These are phyloP conservation scores for Rhadina sibilatrix DNA, from an alignment of 2,113 vertebrate species.

Conservation along the genomic window DNA sequence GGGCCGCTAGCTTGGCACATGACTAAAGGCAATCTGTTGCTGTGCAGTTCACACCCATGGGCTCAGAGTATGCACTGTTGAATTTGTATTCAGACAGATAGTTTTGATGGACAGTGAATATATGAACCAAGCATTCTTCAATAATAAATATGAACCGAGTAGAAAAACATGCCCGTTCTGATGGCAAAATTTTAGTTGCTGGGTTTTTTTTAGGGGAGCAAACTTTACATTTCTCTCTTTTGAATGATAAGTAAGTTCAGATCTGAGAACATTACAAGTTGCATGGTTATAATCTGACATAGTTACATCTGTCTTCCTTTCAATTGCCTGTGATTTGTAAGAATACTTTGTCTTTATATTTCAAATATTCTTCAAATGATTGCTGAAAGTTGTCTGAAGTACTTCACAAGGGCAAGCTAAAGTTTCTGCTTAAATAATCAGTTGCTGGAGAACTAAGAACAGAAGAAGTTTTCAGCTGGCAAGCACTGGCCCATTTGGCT, in stretches of 20 bases:
- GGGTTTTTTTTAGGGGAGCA: neutral
- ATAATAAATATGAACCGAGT: neutral
- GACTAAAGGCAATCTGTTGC: conserved; percentile 49
- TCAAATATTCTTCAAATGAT: neutral
- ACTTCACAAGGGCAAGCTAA: neutral
- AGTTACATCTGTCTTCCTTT: neutral
- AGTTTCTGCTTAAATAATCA: neutral
- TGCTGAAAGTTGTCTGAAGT: neutral
- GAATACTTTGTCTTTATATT: neutral
- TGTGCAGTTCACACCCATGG: neutral
- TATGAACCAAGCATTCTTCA: neutral
- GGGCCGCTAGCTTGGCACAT: conserved; percentile 21
- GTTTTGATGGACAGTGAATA: neutral
- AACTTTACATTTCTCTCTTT: neutral
- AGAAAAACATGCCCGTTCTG: neutral
- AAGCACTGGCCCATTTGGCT: neutral
- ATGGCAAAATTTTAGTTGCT: neutral
- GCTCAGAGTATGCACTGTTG: conserved; percentile 47
- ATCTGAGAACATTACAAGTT: neutral
- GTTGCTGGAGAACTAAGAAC: neutral
- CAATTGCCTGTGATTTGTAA: neutral
- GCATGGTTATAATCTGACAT: neutral
- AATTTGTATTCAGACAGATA: conserved; percentile 15
- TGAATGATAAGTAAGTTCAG: neutral
- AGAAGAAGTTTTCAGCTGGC: neutral